phyloP scores from a whole-genome alignment of 2,797 vertebrate species.

The Argya squamiceps region DNA sequence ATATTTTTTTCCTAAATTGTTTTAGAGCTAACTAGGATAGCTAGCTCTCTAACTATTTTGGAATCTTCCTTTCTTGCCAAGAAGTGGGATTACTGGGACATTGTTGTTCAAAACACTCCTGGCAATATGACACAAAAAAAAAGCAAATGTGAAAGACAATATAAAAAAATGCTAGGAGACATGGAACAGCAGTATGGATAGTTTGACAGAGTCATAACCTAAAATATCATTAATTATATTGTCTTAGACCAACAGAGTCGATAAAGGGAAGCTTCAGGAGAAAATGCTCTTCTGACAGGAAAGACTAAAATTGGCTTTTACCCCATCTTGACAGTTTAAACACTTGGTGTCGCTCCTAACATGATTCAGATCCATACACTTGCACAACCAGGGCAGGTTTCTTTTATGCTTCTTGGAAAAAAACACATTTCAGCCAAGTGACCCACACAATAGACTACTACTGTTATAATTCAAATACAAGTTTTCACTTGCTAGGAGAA shows the following conservation, averaged over 20 bases:
- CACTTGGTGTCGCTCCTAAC: not conserved
- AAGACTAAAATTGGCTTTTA: not conserved
- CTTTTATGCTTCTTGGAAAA: not conserved
- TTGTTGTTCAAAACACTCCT: not conserved
- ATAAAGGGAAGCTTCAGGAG: not conserved
- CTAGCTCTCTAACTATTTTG: not conserved
- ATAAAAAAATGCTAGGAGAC: not conserved
- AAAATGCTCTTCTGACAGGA: not conserved
- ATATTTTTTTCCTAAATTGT: not conserved
- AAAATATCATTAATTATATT: not conserved
- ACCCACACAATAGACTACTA: not conserved
- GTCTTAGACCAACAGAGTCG: not conserved
- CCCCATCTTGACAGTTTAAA: not conserved
- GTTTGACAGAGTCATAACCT: not conserved
- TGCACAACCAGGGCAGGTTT: not conserved
- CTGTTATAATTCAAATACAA: not conserved
- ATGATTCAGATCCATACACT: not conserved
- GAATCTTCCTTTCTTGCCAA: not conserved
- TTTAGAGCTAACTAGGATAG: not conserved
- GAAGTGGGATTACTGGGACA: not conserved
- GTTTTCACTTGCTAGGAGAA: not conserved
- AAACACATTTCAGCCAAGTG: not conserved
- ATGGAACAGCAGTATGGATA: not conserved
- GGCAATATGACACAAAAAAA: not conserved
- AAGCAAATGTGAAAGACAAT: not conserved